Evolutionary conservation across 1,140 invertebrate species (phyloP), one percentile per base, ranked within the genome.

Genomic region (Ylistrum balloti): DNA sequence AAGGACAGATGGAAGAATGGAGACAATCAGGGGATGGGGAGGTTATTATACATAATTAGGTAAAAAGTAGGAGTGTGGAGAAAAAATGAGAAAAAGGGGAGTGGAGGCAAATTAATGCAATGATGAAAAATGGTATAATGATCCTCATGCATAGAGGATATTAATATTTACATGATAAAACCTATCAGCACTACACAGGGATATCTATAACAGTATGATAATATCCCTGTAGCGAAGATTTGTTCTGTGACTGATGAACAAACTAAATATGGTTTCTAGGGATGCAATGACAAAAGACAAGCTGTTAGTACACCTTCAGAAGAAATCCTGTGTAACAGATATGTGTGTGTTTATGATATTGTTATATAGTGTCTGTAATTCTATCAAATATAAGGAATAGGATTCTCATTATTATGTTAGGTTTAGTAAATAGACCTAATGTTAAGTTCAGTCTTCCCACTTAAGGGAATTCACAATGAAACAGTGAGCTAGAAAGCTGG

Each of bases 221-320:
- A 74, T 74, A 74, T 74, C 22, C 22, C 28, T 22, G 45, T 48
- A 48, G 13, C 3, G 11, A 48, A 13, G 3, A 48, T 13, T 5
- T 22, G 13, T 48, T 48, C 13, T 48, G 5, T 48, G 45, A n/a
- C 28, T 28, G n/a, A 74, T 5, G 1, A n/a, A 17, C 41, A 17
- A 13, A n/a, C 22, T n/a, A n/a, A 74, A 74, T 74, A 74, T n/a
- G 56, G 56, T 74, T 74, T 74, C 56, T 74, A 74, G 22, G n/a
- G 41, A 45, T 17, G 41, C 9, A 45, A 17, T 17, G 20, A 45
- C 41, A 45, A 17, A 17, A 38, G 5, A 38, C 35, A 7, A 13
- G 35, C 35, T 38, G 35, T 38, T 38, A 38, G n/a, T n/a, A 38
- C 5, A 7, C 5, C 35, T 38, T 45, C 20, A 17, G 41, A 17